A percentile compares a stretch with the other conserved stretches of the same genome.
These are phyloP conservation scores for Ptychoptera albimana DNA, from an alignment of 2,888 invertebrate genomes.

Conservation along the genomic window DNA sequence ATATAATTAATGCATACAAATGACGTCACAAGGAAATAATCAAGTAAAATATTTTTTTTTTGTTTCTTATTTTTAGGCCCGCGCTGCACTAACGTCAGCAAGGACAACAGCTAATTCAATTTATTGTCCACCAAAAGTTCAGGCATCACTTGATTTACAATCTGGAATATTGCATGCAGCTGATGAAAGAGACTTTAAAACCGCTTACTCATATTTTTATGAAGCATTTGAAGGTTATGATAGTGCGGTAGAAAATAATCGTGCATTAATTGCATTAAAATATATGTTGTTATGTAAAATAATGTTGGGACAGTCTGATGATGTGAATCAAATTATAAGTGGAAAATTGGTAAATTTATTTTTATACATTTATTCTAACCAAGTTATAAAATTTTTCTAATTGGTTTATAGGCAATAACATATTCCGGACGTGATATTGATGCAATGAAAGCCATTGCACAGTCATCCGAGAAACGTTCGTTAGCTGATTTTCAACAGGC, in stretches of 20 bases:
- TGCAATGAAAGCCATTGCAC: slow-evolving; percentile 95
- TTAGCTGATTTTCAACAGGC: slow-evolving; percentile 91
- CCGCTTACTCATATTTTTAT: slow-evolving; percentile 98
- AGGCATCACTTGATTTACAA: slow-evolving; percentile 91
- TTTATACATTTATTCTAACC: not conserved
- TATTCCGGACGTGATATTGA: slow-evolving; percentile 92
- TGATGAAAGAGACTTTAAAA: slow-evolving; percentile 99
- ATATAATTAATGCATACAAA: not conserved
- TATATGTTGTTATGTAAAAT: slow-evolving; percentile 99
- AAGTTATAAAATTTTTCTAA: not conserved
- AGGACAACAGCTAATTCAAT: slow-evolving; percentile 99
- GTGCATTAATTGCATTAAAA: slow-evolving; percentile 89
- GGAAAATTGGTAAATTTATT: slow-evolving; percentile 55
- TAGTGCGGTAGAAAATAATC: slow-evolving; percentile 69
- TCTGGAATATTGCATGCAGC: slow-evolving; percentile 98
- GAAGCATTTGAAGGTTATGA: slow-evolving; percentile 99
- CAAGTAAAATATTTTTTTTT: not conserved
- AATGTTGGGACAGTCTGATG: slow-evolving; percentile 93
- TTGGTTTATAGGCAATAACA: slow-evolving; percentile 55
- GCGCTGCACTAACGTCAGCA: slow-evolving; percentile 93
- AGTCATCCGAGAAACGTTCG: slow-evolving; percentile 91
- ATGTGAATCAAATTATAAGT: slow-evolving; percentile 86
- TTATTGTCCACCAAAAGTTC: slow-evolving; percentile 97
- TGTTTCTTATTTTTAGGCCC: slow-evolving; percentile 34
- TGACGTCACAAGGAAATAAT: not conserved